Evolutionary conservation across 2,888 invertebrate species (phyloP), one percentile per base, ranked within the genome.

Genomic region (Danaus chrysippus): DNA sequence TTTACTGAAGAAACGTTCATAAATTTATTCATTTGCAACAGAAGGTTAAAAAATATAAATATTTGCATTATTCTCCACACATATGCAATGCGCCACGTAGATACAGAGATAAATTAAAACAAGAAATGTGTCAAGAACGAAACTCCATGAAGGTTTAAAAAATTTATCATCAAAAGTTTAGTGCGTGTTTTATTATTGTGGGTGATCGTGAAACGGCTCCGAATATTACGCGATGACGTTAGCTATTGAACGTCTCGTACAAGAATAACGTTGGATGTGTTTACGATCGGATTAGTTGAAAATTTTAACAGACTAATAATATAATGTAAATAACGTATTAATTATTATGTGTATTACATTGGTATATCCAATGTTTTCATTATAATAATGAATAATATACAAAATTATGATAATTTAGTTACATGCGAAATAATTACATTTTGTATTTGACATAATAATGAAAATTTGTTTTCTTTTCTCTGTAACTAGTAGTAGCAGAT

Each of bases 81-180:
- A 34, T 6, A 34, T 34, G 23, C 23, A 34, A 34, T 5, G 23
- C 3, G 3, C 23, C 2, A 6, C 23, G 23, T 34, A 34, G 23
- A 34, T 5, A 34, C 23, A 34, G 8, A 34, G 23, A 34, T 34
- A 6, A 34, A 34, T 49, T 17, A 49, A 10, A 46, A n/a, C 8
- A 2, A 49, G 10, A 49, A 49, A 17, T 15, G 17, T 49, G 49
- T 49, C 49, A 49, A 49, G 49, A 49, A 15, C 49, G 17, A 49
- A 49, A 49, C 49, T 17, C 49, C 10, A 10, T 17, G 49, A 49
- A 49, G 49, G 49, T 49, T 49, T 49, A 17, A 10, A 15, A 17
- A 17, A 15, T 49, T 49, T 49, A 49, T 49, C 17, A 17, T 49
- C 49, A 17, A 49, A 34, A 49, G 49, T 49, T 49, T 49, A 49